Percentiles rank a stretch among this genome's conserved stretches.
Conservation (phyloP, 2,113 vertebrate species). For the Bufo bufo region DNA sequence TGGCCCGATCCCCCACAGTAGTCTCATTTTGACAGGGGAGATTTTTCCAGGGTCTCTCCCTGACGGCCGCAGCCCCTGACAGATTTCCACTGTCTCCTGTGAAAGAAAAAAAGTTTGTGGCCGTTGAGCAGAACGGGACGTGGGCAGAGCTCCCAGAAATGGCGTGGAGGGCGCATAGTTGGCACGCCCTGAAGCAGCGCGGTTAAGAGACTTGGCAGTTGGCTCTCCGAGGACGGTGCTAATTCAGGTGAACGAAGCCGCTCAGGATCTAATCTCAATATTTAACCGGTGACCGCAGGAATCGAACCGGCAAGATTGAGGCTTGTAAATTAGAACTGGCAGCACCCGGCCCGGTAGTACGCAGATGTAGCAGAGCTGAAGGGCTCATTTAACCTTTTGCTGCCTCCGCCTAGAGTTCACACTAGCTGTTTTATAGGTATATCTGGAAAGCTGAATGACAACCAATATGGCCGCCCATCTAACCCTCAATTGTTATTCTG, state of each 20-base stretch:
- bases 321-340: conserved; percentile 26
- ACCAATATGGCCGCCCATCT: neutral
- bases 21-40: conserved; percentile 8
- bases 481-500: too few relatives aligned
- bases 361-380: neutral
- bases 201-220: conserved; percentile 52
- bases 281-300: conserved; percentile 52
- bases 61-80: conserved; percentile 42
- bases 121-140: conserved; percentile 48
- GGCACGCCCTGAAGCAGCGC: conserved; percentile 40
- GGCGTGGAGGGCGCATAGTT: conserved; percentile 41
- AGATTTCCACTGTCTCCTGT: conserved; percentile 42
- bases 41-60: conserved; percentile 43
- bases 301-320: conserved; percentile 50
- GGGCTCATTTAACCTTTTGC: neutral
- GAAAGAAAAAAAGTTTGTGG: conserved; percentile 21
- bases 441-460: neutral
- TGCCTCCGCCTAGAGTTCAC: too few relatives aligned
- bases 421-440: neutral
- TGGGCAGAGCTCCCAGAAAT: conserved; percentile 48
- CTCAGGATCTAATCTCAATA: conserved; percentile 53
- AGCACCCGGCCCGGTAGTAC: neutral
- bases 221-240: conserved; percentile 44
- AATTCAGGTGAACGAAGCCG: conserved; percentile 53
- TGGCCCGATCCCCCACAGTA: conserved; percentile 8